Percentiles rank a stretch among this genome's conserved stretches.
Evolutionary conservation across 2,797 vertebrate species (phyloP).

Genomic region (Cryptoprocta ferox): DNA sequence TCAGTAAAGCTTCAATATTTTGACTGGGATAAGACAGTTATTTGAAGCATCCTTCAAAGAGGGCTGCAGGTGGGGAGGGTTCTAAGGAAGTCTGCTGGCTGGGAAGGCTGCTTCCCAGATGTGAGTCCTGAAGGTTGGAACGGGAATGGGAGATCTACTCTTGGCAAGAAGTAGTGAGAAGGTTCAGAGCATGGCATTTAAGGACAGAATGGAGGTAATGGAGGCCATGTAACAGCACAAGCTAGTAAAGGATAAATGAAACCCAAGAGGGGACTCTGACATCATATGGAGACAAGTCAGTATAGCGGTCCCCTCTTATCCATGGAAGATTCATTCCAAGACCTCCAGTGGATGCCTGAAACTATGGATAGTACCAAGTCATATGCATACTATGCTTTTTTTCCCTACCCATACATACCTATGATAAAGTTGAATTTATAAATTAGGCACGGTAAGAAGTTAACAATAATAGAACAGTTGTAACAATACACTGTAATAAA

Average conservation of each 20-base stretch:
- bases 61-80: background rate
- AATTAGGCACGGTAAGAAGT: background rate
- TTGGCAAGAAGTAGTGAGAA: background rate
- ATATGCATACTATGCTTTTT: background rate
- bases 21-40: background rate
- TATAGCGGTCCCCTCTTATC: background rate
- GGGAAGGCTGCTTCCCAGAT: background rate
- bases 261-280: background rate
- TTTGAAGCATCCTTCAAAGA: background rate
- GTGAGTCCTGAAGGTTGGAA: background rate
- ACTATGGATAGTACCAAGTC: background rate
- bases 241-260: background rate
- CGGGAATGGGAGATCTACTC: background rate
- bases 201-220: background rate
- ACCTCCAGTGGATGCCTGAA: background rate
- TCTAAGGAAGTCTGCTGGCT: background rate
- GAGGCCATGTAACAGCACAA: background rate
- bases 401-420: background rate
- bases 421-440: background rate
- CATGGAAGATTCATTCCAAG: background rate
- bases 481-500: background rate
- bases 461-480: background rate
- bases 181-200: background rate
- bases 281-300: rapidly evolving
- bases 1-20: background rate